Conservation (phyloP, 2,113 vertebrate species). For the Toxotes chatareus region DNA sequence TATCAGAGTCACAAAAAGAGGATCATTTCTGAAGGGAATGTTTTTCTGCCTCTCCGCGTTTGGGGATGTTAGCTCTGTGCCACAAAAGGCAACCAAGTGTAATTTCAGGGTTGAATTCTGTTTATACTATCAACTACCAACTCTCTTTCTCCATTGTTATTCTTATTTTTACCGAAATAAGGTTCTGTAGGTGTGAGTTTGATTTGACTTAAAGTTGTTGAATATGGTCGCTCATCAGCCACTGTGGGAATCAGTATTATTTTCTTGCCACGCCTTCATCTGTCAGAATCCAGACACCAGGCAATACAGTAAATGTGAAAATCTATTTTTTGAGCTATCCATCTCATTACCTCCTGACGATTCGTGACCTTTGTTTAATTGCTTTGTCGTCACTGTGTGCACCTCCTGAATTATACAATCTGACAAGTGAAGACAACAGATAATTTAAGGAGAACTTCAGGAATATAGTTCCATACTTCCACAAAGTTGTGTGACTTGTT, state of each 20-base stretch:
- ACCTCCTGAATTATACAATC: neutral
- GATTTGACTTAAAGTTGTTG: neutral
- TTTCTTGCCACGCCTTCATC: neutral
- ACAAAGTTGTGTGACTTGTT: neutral
- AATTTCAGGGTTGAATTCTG: neutral
- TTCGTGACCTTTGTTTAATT: conserved; percentile 35
- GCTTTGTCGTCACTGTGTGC: conserved; percentile 1
- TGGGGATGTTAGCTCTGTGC: neutral
- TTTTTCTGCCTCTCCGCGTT: conserved; percentile 22
- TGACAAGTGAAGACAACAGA: neutral
- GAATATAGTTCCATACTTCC: fast-evolving
- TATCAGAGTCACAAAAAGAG: conserved; percentile 14
- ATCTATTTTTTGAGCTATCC: neutral
- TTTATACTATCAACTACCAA: neutral
- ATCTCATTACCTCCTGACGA: conserved; percentile 22
- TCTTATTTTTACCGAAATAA: neutral
- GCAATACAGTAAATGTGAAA: neutral
- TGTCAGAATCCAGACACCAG: neutral
- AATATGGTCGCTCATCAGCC: neutral
- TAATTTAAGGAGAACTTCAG: neutral
- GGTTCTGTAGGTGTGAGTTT: neutral
- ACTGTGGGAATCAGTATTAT: neutral
- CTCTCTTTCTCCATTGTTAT: neutral
- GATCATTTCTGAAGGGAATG: conserved; percentile 2
- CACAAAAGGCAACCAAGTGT: neutral